Conservation (phyloP, 1,140 invertebrate species). For the Armadillidium nasatum region DNA sequence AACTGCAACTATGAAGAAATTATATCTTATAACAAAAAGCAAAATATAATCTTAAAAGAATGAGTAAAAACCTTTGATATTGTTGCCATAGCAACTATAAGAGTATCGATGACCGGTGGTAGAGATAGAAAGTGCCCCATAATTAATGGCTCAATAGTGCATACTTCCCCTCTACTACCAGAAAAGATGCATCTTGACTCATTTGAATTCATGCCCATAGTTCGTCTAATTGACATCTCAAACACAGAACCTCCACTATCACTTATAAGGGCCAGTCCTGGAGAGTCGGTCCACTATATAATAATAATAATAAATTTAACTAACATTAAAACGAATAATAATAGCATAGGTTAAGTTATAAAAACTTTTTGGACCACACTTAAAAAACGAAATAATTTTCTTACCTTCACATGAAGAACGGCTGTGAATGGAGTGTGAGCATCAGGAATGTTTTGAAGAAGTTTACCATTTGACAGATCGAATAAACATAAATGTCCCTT, state of each 20-base stretch:
- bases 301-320: no score
- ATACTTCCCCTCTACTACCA: slow-evolving; percentile 87
- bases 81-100: slow-evolving; percentile 85
- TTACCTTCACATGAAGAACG: slow-evolving; percentile 77
- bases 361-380: no score
- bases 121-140: slow-evolving; percentile 58
- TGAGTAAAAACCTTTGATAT: slow-evolving; percentile 67
- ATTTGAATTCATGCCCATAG: slow-evolving; percentile 82
- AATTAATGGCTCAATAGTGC: slow-evolving; percentile 75
- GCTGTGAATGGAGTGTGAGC: slow-evolving; percentile 81
- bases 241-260: slow-evolving; percentile 98
- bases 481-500: slow-evolving; percentile 80
- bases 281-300: slow-evolving; percentile 66
- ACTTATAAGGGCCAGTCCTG: slow-evolving; percentile 72
- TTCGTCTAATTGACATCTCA: slow-evolving; percentile 82
- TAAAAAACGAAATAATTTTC: slow-evolving; percentile 26
- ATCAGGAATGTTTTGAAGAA: slow-evolving; percentile 74
- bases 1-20: no score
- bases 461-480: slow-evolving; percentile 68
- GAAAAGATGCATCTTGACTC: slow-evolving; percentile 63
- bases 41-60: no score
- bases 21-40: no score
- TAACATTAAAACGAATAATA: no score
- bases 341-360: no score
- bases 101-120: slow-evolving; percentile 67